phyloP scores from a whole-genome alignment of 2,797 vertebrate genomes.

The Semotilus atromaculatus region DNA sequence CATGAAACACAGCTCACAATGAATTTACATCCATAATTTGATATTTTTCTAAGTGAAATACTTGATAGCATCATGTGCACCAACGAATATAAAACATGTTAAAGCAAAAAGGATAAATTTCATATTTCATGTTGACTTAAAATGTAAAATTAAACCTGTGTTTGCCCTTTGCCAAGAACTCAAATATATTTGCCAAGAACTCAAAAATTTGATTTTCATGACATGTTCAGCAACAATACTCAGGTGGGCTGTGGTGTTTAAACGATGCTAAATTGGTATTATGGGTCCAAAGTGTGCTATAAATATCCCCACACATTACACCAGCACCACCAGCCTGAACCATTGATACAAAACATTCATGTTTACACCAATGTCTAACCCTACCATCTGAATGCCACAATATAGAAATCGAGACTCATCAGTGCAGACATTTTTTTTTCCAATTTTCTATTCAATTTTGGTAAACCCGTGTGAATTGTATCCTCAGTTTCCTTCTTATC shows the following conservation, averaged over 20 bases:
- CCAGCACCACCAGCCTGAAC: background rate
- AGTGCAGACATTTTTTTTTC: too few species aligned
- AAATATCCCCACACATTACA: too few species aligned
- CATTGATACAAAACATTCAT: background rate
- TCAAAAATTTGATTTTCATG: too few species aligned
- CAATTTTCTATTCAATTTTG: too few species aligned
- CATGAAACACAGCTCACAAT: background rate
- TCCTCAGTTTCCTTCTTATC: too few species aligned
- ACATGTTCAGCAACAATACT: background rate
- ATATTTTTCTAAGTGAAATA: background rate
- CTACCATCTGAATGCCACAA: too few species aligned
- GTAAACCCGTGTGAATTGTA: too few species aligned
- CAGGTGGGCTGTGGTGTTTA: background rate
- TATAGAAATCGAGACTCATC: too few species aligned
- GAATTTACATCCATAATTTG: background rate
- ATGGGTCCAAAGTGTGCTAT: too few species aligned
- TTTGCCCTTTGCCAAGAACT: too few species aligned
- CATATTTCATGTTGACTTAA: background rate
- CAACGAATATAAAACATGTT: background rate
- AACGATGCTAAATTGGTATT: background rate
- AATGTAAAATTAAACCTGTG: background rate
- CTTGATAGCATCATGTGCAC: background rate
- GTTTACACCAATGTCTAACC: background rate
- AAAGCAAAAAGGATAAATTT: background rate
- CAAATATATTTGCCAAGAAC: too few species aligned